phyloP scores from a whole-genome alignment of 1,140 invertebrate species.

The Lithobius niger region DNA sequence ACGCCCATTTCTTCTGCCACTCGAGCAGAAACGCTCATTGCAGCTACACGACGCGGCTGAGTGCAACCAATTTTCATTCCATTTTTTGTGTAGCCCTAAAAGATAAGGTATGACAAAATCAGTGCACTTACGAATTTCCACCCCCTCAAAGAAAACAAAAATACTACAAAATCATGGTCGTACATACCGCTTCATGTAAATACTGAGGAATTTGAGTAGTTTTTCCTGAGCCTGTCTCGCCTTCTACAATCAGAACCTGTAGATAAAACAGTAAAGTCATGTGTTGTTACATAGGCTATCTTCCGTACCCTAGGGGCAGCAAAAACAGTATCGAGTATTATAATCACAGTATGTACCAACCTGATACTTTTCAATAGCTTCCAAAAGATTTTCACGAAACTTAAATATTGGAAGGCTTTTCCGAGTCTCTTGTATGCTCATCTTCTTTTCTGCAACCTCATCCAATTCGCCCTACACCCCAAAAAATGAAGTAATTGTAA shows the following conservation, averaged over 20 bases:
- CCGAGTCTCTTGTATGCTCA: conserved; percentile 83
- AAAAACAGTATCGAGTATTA: too few relatives aligned
- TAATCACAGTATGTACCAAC: too few relatives aligned
- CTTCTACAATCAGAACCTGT: conserved; percentile 93
- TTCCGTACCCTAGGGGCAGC: too few relatives aligned
- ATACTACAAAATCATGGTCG: background rate
- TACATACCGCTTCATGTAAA: conserved; percentile 73
- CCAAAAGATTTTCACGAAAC: conserved; percentile 76
- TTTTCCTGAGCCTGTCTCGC: conserved; percentile 95
- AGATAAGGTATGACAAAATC: too few relatives aligned
- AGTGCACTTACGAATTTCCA: too few relatives aligned
- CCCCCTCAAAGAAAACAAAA: background rate
- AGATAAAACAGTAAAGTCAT: conserved; percentile 26
- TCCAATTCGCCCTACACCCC: conserved; percentile 42
- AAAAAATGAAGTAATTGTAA: conserved; percentile 14
- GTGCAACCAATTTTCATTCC: conserved; percentile 66
- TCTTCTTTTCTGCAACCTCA: conserved; percentile 55
- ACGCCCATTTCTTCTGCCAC: conserved; percentile 56
- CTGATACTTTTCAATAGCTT: conserved; percentile 78
- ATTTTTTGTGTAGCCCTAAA: conserved; percentile 42
- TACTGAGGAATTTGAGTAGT: conserved; percentile 99
- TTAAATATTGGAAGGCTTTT: conserved; percentile 87
- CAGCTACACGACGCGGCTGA: conserved; percentile 63
- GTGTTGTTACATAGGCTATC: too few relatives aligned
- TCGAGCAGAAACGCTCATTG: conserved; percentile 60